Evolutionary conservation across 2,113 vertebrate species (phyloP), one percentile per base, ranked within the genome.

Genomic region (Pao palembangensis): DNA sequence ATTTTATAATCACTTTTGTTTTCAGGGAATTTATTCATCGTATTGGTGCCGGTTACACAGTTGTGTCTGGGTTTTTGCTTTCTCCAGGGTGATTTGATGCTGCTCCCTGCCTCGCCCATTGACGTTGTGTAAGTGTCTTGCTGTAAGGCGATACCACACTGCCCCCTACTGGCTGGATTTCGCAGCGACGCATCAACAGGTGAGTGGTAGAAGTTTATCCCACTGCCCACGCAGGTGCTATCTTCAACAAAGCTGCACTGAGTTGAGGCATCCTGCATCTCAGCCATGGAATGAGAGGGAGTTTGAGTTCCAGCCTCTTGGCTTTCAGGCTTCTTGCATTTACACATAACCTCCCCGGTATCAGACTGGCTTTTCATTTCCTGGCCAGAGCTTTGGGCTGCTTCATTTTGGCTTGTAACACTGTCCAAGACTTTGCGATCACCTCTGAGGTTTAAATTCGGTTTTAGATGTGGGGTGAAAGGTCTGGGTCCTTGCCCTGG

Each of bases 271-370:
- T 96, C 87, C 11, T 49, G 43, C 7, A 65, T 91, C 49, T 55
- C 64, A 2, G 50, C 11, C 0, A 6, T 0, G 25, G 38, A 17
- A 1, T 12, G 21, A 53, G 2, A 2, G 4, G 81, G 75, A 0
- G 93, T 95, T 77, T 96, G 94, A 0, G 88, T 91, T 65, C 69
- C 92, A 0, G 18, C 73, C 1, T 94, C 88, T 13, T 34, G 65
- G 2, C 56, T 70, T 62, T 62, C 14, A 0, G 31, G 46, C 59
- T 66, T 79, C 16, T 58, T 67, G 63, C 51, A 69, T 51, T 59
- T 34, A 49, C 73, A 79, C 5, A 15, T 25, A 55, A 57, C 15
- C 13, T 3, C 34, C 8, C 34, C 34, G 11, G 34, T 42, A 73
- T 38, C 63, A 31, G 64, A 71, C 8, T 65, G 56, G 66, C 58